Conservation (phyloP, 2,888 invertebrate species). For the Ecliptopera silaceata region DNA sequence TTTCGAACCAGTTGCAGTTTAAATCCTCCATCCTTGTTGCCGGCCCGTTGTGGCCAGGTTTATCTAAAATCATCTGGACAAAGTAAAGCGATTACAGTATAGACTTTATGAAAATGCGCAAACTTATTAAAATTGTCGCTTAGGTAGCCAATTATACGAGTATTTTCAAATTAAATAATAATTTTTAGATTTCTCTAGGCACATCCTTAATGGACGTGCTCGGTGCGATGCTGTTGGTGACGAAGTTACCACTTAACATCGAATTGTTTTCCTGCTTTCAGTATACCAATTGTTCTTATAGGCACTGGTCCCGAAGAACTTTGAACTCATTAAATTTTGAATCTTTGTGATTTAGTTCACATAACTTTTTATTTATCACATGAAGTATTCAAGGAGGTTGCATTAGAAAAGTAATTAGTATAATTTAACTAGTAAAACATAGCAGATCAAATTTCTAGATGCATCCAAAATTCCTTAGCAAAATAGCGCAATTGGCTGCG, state of each 20-base stretch:
- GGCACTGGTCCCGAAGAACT: no score
- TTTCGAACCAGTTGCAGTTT: slow-evolving; percentile 80
- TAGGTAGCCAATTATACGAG: slow-evolving; percentile 54
- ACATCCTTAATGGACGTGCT: slow-evolving; percentile 1
- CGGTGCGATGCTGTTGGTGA: no score
- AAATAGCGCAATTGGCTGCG: slow-evolving; percentile 52
- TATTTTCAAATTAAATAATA: slow-evolving; percentile 37
- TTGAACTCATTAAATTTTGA: no score
- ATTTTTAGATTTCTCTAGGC: neutral
- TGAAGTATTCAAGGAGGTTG: no score
- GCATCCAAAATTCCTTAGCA: slow-evolving; percentile 46
- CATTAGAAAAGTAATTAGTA: neutral
- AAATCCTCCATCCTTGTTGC: slow-evolving; percentile 76
- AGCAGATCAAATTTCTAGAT: neutral
- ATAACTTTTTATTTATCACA: no score
- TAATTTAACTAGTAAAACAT: neutral
- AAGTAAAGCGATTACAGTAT: slow-evolving; percentile 74
- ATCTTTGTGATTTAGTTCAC: no score
- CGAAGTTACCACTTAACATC: no score
- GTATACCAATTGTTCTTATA: no score
- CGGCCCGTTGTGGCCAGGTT: slow-evolving; percentile 63
- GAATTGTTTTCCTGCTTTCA: no score
- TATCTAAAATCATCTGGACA: slow-evolving; percentile 80
- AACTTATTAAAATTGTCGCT: slow-evolving; percentile 69
- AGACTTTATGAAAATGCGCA: slow-evolving; percentile 73